Conservation (phyloP, 2,888 invertebrate genomes). For the Nemotelus pantherinus region DNA sequence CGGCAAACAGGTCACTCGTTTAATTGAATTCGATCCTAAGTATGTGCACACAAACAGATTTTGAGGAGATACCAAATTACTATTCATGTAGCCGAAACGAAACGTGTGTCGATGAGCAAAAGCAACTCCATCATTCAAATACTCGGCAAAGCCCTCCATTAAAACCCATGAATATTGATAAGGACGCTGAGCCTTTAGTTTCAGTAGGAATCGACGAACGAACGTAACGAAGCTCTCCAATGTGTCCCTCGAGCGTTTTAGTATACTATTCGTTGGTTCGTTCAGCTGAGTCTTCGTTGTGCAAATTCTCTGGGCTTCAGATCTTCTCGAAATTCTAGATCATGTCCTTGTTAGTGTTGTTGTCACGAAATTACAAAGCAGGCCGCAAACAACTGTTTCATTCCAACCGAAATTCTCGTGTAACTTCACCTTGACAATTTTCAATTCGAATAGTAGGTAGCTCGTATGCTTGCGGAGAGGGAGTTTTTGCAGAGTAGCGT, state of each 20-base stretch:
- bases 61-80: too few relatives aligned
- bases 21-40: too few relatives aligned
- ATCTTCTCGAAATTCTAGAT: too few relatives aligned
- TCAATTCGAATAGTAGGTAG: neutral
- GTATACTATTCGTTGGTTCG: neutral
- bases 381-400: conserved; percentile 22
- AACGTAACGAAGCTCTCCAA: neutral
- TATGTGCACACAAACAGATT: too few relatives aligned
- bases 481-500: neutral
- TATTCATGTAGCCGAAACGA: too few relatives aligned
- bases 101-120: too few relatives aligned
- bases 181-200: conserved; percentile 12
- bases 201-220: neutral
- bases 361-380: conserved; percentile 9
- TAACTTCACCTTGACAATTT: neutral
- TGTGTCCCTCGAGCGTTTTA: too few relatives aligned
- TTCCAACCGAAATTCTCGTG: neutral
- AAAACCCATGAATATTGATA: conserved; percentile 40
- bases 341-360: too few relatives aligned
- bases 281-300: too few relatives aligned
- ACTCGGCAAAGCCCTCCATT: conserved; percentile 35
- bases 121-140: neutral
- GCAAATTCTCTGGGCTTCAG: too few relatives aligned
- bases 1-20: too few relatives aligned
- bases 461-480: neutral